These are phyloP conservation scores for Platyscapa corneri DNA, from an alignment of 1,140 invertebrate genomes.

Conservation along the genomic window DNA sequence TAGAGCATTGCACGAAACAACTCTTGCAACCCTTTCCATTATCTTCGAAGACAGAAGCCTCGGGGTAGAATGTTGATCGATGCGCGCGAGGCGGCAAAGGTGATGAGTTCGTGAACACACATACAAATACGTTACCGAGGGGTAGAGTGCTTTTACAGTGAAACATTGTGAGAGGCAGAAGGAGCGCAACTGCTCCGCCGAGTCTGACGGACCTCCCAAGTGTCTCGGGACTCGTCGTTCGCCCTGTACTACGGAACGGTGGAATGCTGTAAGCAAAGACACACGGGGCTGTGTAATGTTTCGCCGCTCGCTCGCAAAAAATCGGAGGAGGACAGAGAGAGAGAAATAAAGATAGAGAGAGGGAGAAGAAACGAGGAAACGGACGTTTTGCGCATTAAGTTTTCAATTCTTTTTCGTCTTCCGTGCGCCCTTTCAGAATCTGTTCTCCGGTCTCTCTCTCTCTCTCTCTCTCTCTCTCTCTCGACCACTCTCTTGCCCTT, in stretches of 20 bases:
- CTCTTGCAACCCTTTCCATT: conserved; percentile 2
- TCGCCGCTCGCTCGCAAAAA: background rate
- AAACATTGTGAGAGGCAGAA: background rate
- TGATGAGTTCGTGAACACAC: background rate
- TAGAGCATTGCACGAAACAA: background rate
- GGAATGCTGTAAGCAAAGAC: background rate
- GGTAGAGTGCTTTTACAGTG: background rate
- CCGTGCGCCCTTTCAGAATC: background rate
- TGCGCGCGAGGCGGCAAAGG: background rate
- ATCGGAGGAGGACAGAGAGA: background rate
- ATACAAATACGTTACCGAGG: background rate
- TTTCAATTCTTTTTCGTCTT: background rate
- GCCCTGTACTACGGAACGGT: background rate
- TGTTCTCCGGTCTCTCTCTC: background rate
- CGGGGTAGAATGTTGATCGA: conserved; percentile 6
- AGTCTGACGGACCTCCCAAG: conserved; percentile 22
- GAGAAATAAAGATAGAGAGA: background rate
- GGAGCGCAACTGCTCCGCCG: background rate
- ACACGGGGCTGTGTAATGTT: background rate
- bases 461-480: background rate
- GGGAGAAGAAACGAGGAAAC: conserved; percentile 17
- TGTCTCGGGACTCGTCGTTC: background rate
- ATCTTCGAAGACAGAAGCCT: conserved; percentile 8
- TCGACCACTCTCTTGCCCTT: background rate
- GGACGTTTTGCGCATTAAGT: conserved; percentile 14